Conservation (phyloP, 2,797 vertebrate species). For the Sus cebifrons region DNA sequence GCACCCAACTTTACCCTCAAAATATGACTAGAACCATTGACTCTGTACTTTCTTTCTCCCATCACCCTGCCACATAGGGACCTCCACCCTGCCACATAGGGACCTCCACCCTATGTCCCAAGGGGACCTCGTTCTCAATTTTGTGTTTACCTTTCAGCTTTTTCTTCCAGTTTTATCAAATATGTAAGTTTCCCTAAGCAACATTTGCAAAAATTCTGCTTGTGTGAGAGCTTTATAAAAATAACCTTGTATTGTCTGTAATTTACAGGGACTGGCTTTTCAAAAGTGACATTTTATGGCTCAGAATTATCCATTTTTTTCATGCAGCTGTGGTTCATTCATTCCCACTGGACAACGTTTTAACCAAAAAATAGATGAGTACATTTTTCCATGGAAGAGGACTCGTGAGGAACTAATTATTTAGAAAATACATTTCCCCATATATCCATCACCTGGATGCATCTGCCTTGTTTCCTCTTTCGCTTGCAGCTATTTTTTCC, state of each 20-base stretch:
- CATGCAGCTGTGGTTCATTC: background rate
- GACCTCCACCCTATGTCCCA: background rate
- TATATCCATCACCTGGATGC: background rate
- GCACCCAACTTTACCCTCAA: background rate
- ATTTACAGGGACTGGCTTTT: background rate
- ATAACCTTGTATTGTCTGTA: background rate
- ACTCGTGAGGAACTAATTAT: background rate
- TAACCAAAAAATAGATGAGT: background rate
- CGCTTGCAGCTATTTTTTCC: background rate
- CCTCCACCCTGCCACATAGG: too few species aligned
- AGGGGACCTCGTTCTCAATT: background rate
- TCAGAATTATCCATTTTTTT: background rate
- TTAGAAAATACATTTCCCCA: background rate
- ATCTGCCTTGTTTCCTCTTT: background rate
- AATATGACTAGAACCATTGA: background rate
- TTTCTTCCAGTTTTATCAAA: constrained; percentile 9
- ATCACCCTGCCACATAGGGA: background rate
- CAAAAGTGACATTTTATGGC: background rate
- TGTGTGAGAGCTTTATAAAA: background rate
- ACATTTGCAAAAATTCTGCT: constrained; percentile 1
- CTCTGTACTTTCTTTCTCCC: background rate
- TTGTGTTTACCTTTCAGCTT: background rate
- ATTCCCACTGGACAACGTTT: background rate
- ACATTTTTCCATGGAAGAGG: background rate
- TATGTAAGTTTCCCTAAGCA: background rate